Conservation (phyloP, 2,113 vertebrate genomes). For the Orthochromis malagaraziensis region DNA sequence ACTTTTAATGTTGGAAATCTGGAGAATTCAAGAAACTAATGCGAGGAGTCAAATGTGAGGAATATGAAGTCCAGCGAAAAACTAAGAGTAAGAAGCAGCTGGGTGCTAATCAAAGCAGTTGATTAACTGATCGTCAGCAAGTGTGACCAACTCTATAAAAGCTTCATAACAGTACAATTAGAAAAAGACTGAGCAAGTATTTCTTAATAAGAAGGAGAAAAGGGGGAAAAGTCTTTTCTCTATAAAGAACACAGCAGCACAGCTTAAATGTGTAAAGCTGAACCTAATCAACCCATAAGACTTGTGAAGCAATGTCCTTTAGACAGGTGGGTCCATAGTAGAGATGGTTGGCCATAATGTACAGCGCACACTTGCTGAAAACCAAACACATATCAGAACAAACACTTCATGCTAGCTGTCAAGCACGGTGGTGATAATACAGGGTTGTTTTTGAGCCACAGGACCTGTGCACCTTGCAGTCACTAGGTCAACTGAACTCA, state of each 20-base stretch:
- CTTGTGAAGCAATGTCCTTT: background rate
- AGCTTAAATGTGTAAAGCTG: background rate
- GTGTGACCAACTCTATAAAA: background rate
- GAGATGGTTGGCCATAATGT: background rate
- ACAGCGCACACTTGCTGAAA: background rate
- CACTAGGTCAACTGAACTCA: background rate
- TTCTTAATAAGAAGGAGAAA: background rate
- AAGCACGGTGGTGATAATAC: background rate
- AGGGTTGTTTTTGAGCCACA: background rate
- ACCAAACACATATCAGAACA: background rate
- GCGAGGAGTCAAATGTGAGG: background rate
- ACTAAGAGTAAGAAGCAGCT: background rate
- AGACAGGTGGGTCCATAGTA: background rate
- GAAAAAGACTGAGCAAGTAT: background rate
- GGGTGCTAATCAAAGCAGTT: background rate
- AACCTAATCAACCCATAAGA: background rate
- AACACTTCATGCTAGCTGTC: background rate
- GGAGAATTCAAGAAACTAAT: background rate
- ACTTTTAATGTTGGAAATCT: background rate
- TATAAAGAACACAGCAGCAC: background rate
- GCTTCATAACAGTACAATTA: background rate
- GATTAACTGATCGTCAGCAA: background rate
- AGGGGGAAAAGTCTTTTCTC: background rate
- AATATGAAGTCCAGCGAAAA: background rate
- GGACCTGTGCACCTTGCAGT: background rate